Percentiles rank a stretch among this genome's conserved stretches.
These are phyloP conservation scores for Belonocnema kinseyi DNA, from an alignment of 1,140 invertebrate species.

Conservation along the genomic window DNA sequence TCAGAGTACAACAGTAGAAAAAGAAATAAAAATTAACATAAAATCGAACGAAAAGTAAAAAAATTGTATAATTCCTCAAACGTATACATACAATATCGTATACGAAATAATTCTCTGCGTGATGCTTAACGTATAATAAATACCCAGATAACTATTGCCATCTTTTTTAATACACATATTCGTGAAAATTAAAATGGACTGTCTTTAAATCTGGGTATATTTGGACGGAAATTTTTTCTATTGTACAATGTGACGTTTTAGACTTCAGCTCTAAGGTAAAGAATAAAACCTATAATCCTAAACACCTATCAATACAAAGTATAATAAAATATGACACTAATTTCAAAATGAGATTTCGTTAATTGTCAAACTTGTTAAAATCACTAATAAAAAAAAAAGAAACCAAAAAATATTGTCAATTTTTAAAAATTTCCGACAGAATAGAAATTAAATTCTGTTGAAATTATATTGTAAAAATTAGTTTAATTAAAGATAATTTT, in stretches of 20 bases:
- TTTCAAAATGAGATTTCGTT: constrained; percentile 7
- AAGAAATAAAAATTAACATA: constrained; percentile 7
- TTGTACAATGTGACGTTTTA: constrained; percentile 43
- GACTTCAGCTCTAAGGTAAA: constrained; percentile 16
- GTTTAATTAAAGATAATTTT: too few species aligned
- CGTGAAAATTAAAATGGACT: constrained; percentile 26
- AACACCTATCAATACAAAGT: background rate
- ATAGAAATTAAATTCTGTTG: background rate
- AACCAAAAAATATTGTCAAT: constrained; percentile 29
- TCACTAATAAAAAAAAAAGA: background rate
- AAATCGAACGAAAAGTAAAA: constrained; percentile 10
- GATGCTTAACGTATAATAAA: constrained; percentile 21
- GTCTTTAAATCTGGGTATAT: constrained; percentile 46
- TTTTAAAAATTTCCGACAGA: background rate
- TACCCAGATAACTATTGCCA: constrained; percentile 3
- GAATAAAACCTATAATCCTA: constrained; percentile 14
- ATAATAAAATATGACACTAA: constrained; percentile 30
- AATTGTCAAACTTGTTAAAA: background rate
- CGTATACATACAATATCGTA: constrained; percentile 3
- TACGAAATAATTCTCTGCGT: constrained; percentile 13
- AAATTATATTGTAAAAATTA: background rate
- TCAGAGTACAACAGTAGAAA: constrained; percentile 9
- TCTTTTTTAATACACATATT: background rate
- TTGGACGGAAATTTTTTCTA: constrained; percentile 55
- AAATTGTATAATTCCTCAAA: constrained; percentile 13